These are phyloP conservation scores for Nymphicus hollandicus DNA, from an alignment of 2,113 vertebrate genomes.

Conservation along the genomic window DNA sequence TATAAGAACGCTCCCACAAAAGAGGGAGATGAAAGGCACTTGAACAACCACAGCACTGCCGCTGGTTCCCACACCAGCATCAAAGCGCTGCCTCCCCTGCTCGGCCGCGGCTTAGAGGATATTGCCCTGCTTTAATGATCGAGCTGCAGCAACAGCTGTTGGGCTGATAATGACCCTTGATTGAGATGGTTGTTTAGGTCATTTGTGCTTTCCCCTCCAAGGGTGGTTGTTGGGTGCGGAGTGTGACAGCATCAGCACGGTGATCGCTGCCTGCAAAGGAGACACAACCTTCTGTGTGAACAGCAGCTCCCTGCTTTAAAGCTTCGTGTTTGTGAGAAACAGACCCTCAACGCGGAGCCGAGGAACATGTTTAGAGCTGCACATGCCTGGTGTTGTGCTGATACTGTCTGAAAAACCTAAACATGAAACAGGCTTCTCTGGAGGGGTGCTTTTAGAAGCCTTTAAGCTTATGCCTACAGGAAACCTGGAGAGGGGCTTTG, in stretches of 20 bases:
- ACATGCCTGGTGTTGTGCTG: rapidly evolving
- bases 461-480: not conserved
- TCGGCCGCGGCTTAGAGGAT: not conserved
- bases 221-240: not conserved
- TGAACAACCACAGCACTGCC: not conserved
- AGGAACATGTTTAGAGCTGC: rapidly evolving
- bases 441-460: not conserved
- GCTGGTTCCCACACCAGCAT: constrained; percentile 52
- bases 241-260: rapidly evolving
- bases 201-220: not conserved
- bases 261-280: rapidly evolving
- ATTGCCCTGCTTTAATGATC: not conserved
- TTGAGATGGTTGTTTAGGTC: constrained; percentile 12
- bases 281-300: not conserved
- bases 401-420: not conserved
- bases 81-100: constrained; percentile 31
- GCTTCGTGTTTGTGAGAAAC: rapidly evolving
- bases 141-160: not conserved
- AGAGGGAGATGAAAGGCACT: constrained; percentile 48
- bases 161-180: not conserved
- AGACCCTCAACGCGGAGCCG: rapidly evolving
- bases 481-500: not conserved
- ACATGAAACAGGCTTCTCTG: not conserved
- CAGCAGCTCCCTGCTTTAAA: not conserved
- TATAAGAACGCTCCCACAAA: not conserved